Percentiles rank a stretch among this genome's conserved stretches.
Evolutionary conservation across 1,140 invertebrate genomes (phyloP).

Genomic region (Tribolium madens): DNA sequence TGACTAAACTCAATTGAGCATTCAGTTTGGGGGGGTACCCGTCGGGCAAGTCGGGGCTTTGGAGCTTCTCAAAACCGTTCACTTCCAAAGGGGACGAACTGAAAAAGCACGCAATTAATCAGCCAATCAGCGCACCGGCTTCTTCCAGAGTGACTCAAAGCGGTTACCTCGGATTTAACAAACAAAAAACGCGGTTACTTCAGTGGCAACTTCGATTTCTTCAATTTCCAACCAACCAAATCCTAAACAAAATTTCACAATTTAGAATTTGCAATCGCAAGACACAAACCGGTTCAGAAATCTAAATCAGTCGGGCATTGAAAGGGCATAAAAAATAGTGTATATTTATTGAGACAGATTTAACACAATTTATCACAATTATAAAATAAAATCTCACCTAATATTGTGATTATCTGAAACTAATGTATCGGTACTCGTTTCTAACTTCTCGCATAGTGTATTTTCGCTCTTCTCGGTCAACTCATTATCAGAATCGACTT

Average conservation of each 20-base stretch:
- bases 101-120: not conserved
- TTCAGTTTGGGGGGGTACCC: slow-evolving; percentile 53
- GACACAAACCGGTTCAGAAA: not conserved
- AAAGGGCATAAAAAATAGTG: not conserved
- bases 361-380: not conserved
- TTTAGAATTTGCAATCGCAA: not conserved
- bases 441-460: slow-evolving; percentile 54
- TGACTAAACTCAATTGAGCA: slow-evolving; percentile 53
- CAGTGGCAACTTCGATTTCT: not conserved
- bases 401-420: slow-evolving; percentile 60
- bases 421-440: slow-evolving; percentile 68
- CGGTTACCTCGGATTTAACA: not conserved
- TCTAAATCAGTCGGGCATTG: not conserved
- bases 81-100: slow-evolving; percentile 61
- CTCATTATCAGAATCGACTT: slow-evolving; percentile 63
- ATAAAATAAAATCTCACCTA: slow-evolving; percentile 50
- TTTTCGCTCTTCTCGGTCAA: slow-evolving; percentile 61
- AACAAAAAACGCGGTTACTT: not conserved
- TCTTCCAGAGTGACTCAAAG: not conserved
- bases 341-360: not conserved
- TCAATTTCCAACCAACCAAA: not conserved
- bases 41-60: slow-evolving; percentile 54
- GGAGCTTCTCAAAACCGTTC: slow-evolving; percentile 61
- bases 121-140: no score
- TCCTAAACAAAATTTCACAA: not conserved